These are phyloP conservation scores for Philopedon plagiatum DNA, from an alignment of 2,888 invertebrate genomes.

Conservation along the genomic window DNA sequence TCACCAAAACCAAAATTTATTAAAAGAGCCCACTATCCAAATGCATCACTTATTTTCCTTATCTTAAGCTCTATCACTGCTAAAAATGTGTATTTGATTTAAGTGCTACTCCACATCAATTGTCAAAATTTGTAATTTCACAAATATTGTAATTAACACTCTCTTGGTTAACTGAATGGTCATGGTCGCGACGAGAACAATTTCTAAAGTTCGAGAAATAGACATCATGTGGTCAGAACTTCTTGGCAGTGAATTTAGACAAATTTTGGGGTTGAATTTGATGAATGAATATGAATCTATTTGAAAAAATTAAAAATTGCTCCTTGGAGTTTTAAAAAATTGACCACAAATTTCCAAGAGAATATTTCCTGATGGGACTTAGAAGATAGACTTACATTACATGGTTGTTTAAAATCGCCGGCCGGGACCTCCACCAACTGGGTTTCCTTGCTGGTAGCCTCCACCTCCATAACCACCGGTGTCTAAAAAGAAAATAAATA, in stretches of 20 bases:
- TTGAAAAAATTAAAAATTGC: background rate
- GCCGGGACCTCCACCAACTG: constrained; percentile 60
- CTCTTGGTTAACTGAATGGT: too few species aligned
- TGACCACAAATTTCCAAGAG: background rate
- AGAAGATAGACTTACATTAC: constrained; percentile 15
- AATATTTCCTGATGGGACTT: background rate
- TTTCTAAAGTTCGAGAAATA: background rate
- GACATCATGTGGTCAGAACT: background rate
- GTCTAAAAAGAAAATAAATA: constrained; percentile 56
- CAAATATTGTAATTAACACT: background rate
- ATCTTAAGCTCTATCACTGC: background rate
- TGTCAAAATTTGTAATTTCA: background rate
- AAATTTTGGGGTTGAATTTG: too few species aligned
- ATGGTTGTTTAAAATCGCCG: constrained; percentile 16
- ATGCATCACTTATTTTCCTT: too few species aligned
- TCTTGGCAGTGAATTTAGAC: background rate
- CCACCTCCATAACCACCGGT: constrained; percentile 64
- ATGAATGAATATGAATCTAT: too few species aligned
- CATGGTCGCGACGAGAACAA: background rate
- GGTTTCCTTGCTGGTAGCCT: constrained; percentile 67
- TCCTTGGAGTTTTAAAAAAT: background rate
- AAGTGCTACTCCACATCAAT: background rate
- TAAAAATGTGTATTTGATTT: background rate
- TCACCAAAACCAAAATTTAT: too few species aligned
- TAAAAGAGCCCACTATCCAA: too few species aligned